phyloP scores from a whole-genome alignment of 2,797 vertebrate species.

The Pseudochirops cupreus region DNA sequence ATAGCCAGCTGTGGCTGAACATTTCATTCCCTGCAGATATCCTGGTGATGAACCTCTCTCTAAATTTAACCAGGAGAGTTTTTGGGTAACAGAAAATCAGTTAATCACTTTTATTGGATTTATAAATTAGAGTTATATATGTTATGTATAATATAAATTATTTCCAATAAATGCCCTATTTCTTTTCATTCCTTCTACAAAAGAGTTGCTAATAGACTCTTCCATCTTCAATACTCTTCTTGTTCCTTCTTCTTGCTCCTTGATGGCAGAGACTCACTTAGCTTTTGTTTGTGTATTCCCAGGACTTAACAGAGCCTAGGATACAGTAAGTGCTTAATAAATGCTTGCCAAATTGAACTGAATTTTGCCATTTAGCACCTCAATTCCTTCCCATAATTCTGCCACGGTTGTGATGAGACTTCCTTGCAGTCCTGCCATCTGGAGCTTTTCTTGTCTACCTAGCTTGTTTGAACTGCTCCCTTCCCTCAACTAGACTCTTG shows the following conservation, averaged over 20 bases:
- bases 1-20: background rate
- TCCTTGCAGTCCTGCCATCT: background rate
- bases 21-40: background rate
- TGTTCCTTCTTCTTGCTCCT: background rate
- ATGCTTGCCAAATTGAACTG: background rate
- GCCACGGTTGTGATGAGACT: background rate
- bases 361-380: background rate
- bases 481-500: background rate
- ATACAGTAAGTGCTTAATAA: background rate
- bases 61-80: background rate
- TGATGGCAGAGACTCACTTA: background rate
- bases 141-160: background rate
- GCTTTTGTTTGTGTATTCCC: background rate
- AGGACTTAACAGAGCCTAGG: background rate
- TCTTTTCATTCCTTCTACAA: background rate
- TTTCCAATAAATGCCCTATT: background rate
- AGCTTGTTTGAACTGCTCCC: background rate
- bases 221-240: background rate
- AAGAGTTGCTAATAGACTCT: background rate
- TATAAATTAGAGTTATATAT: background rate
- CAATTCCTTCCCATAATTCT: conserved; percentile 3
- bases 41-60: background rate
- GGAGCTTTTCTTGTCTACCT: conserved; percentile 10
- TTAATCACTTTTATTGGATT: background rate
- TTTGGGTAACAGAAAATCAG: background rate